A percentile compares a stretch with the other conserved stretches of the same genome.
phyloP scores from a whole-genome alignment of 2,797 vertebrate species.

The Choloepus didactylus region DNA sequence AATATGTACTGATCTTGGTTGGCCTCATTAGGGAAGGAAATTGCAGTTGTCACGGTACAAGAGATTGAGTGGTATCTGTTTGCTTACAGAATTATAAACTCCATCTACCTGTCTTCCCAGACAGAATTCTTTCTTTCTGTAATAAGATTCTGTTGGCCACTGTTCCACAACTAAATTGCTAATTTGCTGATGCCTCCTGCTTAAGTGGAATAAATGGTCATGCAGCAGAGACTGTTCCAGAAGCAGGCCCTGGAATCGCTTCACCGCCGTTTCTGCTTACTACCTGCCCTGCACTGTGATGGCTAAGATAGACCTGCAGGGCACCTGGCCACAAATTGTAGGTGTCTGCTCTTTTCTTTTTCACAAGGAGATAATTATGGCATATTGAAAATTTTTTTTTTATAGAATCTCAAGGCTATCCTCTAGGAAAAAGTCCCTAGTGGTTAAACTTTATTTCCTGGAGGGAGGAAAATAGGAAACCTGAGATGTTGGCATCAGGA shows the following conservation, averaged over 20 bases:
- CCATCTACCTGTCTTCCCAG: background rate
- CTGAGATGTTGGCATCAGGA: background rate
- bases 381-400: background rate
- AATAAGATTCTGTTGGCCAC: slow-evolving; percentile 2
- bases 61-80: background rate
- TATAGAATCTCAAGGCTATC: background rate
- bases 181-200: background rate
- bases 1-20: background rate
- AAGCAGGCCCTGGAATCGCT: background rate
- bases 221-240: background rate
- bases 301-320: background rate
- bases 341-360: background rate
- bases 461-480: background rate
- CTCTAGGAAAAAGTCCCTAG: background rate
- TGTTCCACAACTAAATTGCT: background rate
- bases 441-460: background rate
- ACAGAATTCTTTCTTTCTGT: background rate
- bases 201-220: background rate
- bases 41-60: background rate
- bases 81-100: background rate
- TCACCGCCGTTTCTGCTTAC: background rate
- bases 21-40: background rate
- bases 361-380: background rate
- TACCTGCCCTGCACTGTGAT: fast-evolving
- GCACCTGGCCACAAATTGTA: background rate